These are phyloP conservation scores for Pelmatolapia mariae DNA, from an alignment of 2,113 vertebrate genomes.

Conservation along the genomic window DNA sequence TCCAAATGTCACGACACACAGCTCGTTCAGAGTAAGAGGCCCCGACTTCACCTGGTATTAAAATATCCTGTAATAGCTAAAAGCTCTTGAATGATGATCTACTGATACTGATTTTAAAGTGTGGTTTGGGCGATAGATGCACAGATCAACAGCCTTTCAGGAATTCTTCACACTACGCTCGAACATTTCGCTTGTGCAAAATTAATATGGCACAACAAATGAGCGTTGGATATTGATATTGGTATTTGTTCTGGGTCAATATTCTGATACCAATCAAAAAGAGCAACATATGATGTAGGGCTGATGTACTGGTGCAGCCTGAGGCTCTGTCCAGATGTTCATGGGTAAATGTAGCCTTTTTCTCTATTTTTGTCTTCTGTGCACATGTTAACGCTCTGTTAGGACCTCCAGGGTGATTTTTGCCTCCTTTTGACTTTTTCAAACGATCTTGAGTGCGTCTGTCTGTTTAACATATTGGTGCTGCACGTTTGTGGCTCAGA, in stretches of 20 bases:
- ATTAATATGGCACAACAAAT: background rate
- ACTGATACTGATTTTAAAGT: background rate
- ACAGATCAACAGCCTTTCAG: background rate
- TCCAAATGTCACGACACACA: slow-evolving; percentile 4
- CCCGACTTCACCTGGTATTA: background rate
- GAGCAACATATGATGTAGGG: background rate
- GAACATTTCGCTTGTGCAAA: background rate
- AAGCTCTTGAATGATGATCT: background rate
- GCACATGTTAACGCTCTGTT: background rate
- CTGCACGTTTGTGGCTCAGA: background rate
- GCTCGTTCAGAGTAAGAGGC: background rate
- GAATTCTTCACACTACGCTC: background rate
- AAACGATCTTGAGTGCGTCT: background rate
- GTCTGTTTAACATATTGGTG: background rate
- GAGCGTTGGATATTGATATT: rapidly evolving
- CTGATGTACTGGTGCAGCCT: background rate
- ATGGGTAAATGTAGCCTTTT: background rate
- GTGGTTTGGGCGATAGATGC: background rate
- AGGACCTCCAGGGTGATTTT: background rate
- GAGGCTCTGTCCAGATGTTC: background rate
- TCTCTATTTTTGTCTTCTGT: background rate
- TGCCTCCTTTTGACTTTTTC: background rate
- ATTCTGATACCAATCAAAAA: background rate
- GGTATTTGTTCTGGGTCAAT: background rate
- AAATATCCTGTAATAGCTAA: background rate